phyloP scores from a whole-genome alignment of 2,113 vertebrate genomes.

The Columba janthina region DNA sequence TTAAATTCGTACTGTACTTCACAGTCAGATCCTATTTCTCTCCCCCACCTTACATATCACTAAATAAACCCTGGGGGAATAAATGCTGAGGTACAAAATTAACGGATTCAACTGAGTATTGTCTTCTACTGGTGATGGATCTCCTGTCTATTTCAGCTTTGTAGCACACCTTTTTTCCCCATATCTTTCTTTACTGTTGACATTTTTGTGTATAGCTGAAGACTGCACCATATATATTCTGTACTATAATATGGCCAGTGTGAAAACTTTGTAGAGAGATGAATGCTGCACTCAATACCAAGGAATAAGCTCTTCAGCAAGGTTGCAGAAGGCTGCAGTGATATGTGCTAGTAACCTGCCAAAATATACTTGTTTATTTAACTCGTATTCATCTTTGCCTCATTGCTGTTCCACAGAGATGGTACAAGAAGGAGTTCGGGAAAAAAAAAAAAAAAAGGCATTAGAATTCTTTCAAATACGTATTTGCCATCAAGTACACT shows the following conservation, averaged over 20 bases:
- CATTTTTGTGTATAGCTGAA: not conserved
- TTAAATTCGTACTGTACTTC: not conserved
- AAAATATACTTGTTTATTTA: not conserved
- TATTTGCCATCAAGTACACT: not conserved
- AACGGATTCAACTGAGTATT: not conserved
- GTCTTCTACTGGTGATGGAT: not conserved
- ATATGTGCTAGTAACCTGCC: not conserved
- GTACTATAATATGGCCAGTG: not conserved
- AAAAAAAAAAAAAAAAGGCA: not conserved
- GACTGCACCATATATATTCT: not conserved
- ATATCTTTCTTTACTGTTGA: not conserved
- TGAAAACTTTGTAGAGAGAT: not conserved
- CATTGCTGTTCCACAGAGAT: not conserved
- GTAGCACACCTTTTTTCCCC: not conserved
- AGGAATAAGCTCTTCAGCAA: not conserved
- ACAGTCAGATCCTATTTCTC: accelerated
- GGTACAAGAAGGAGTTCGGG: not conserved
- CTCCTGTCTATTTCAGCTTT: not conserved
- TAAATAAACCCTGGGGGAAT: not conserved
- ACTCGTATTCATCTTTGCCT: not conserved
- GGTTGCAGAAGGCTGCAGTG: not conserved
- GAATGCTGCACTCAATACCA: not conserved
- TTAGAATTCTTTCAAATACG: not conserved
- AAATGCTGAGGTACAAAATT: not conserved
- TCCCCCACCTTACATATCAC: too few species aligned